Evolutionary conservation across 2,113 vertebrate genomes (phyloP).

Genomic region (Asarcornis scutulata): DNA sequence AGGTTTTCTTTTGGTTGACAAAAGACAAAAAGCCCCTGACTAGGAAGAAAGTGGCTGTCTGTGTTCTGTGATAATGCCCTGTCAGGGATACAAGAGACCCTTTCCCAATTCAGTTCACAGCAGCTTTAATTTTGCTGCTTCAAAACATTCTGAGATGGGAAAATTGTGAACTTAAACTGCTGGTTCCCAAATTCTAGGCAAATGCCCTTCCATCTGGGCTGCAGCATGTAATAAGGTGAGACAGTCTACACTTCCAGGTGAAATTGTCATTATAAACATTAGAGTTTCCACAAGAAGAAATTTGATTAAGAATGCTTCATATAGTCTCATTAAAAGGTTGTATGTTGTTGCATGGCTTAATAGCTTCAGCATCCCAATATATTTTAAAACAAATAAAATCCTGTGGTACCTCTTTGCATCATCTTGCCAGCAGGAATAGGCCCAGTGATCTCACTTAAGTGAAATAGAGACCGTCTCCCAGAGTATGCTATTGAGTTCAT

Average conservation of each 20-base stretch:
- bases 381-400: not conserved
- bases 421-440: not conserved
- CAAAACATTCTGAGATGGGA: not conserved
- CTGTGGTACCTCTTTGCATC: not conserved
- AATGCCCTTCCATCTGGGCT: not conserved
- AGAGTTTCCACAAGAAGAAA: not conserved
- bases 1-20: not conserved
- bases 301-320: not conserved
- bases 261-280: not conserved
- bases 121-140: not conserved
- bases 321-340: not conserved
- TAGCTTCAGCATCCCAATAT: not conserved
- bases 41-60: not conserved
- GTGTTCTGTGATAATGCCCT: not conserved
- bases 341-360: not conserved
- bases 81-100: not conserved
- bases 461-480: not conserved
- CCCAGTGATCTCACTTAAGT: not conserved
- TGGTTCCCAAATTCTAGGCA: not conserved
- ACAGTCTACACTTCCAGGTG: not conserved
- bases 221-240: not conserved
- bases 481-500: not conserved
- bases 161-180: not conserved
- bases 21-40: not conserved
- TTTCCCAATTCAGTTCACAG: not conserved